Evolutionary conservation across 2,797 vertebrate genomes (phyloP).

Genomic region (Alca torda): DNA sequence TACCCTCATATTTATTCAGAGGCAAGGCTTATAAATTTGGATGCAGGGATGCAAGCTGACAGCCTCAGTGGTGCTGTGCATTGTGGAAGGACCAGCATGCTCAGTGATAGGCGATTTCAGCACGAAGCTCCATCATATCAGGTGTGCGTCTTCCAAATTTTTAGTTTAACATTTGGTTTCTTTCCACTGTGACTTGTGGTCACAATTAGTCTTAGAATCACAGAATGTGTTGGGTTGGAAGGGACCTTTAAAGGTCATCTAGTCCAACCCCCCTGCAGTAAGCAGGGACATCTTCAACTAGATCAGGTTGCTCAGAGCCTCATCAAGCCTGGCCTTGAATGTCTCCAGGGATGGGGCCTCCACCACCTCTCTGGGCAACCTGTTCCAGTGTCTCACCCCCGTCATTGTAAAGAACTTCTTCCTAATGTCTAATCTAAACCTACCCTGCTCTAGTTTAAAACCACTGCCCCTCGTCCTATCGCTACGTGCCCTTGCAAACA

Average conservation of each 20-base stretch:
- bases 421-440: background rate
- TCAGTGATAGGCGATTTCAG: background rate
- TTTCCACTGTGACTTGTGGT: background rate
- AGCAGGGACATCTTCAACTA: background rate
- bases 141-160: background rate
- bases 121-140: rapidly evolving
- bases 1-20: background rate
- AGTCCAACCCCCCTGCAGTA: background rate
- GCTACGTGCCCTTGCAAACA: too few species aligned
- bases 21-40: background rate
- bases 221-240: background rate
- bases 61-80: background rate
- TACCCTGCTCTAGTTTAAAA: too few species aligned
- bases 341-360: background rate
- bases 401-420: background rate
- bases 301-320: too few species aligned
- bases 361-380: background rate
- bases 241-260: background rate
- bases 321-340: background rate
- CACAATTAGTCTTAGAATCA: background rate
- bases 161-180: background rate
- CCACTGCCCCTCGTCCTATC: too few species aligned
- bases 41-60: background rate
- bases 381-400: background rate
- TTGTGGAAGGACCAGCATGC: background rate